Evolutionary conservation across 2,888 invertebrate genomes (phyloP), one percentile per base, ranked within the genome.

Genomic region (Philaethria dido): DNA sequence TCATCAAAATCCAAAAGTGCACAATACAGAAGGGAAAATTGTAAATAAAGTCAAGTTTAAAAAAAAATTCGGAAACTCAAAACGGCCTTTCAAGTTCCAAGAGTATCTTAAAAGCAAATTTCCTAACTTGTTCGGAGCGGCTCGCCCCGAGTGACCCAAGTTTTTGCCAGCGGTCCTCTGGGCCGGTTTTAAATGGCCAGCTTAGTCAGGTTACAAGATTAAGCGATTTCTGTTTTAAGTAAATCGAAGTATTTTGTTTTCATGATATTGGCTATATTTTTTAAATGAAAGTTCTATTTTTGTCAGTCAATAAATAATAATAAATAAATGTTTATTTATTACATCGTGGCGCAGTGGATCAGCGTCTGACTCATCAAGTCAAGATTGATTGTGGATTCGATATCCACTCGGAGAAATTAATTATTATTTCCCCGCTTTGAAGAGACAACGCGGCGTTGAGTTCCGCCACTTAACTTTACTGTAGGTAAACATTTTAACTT

Each of bases 111-210:
- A 78, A 81, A 77, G 75, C 74, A 75, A 82, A 81, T 79, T 80
- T 78, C 57, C 63, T 71, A 68, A 70, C 62, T 70, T 66, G 61
- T 66, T 64, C 22, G 22, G 74, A 71, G 45, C 70, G 57, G 54
- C 50, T 63, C 65, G 66, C 66, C 68, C 70, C 74, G 71, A 44
- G 75, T 74, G 73, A 72, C 73, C 62, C 71, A 74, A 78, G 75
- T 80, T 84, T 84, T 83, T 80, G 80, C 81, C 75, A 74, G 66
- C 74, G 73, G 72, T 47, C 60, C 60, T 75, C 79, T 82, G 79
- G 84, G 82, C 78, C 75, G 79, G 80, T 82, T 86, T 84, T 84
- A 79, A 86, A 81, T 77, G 77, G 77, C 74, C 65, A 65, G 60
- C 62, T 69, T 20, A 44, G n/a, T 9, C 45, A 74, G 75, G 72